Conservation (phyloP, 2,888 invertebrate genomes). For the Trimorus sp. region DNA sequence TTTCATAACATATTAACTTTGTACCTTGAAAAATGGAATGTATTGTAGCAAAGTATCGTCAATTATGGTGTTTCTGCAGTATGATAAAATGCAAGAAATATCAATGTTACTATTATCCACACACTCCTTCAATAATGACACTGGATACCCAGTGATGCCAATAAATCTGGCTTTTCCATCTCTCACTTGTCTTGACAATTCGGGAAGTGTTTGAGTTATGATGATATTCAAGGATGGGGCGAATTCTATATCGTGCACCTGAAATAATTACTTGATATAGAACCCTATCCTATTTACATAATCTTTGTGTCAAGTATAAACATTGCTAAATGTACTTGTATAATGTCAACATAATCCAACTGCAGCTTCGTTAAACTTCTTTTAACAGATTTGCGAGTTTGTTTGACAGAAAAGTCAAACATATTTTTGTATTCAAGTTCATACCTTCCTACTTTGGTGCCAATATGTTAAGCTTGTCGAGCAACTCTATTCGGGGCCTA, state of each 20-base stretch:
- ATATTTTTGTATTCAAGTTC: conserved; percentile 86
- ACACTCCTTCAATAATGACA: conserved; percentile 89
- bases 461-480: conserved; percentile 91
- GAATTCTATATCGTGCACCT: conserved; percentile 97
- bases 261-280: conserved; percentile 58
- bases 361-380: conserved; percentile 88
- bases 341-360: conserved; percentile 92
- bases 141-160: conserved; percentile 93
- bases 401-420: conserved; percentile 93
- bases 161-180: conserved; percentile 90
- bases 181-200: conserved; percentile 88
- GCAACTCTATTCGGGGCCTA: conserved; percentile 91
- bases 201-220: conserved; percentile 92
- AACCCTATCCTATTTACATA: no score
- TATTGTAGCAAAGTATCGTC: conserved; percentile 90
- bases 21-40: conserved; percentile 89
- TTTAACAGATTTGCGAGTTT: conserved; percentile 89
- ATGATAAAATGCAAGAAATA: conserved; percentile 89
- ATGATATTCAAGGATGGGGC: conserved; percentile 89
- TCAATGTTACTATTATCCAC: conserved; percentile 85
- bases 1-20: no score
- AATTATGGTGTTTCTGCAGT: conserved; percentile 90
- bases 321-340: conserved; percentile 86
- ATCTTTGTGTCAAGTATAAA: no score
- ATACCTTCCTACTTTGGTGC: conserved; percentile 96